Evolutionary conservation across 2,797 vertebrate species (phyloP), one percentile per base, ranked within the genome.

Genomic region (Channallabes apus): DNA sequence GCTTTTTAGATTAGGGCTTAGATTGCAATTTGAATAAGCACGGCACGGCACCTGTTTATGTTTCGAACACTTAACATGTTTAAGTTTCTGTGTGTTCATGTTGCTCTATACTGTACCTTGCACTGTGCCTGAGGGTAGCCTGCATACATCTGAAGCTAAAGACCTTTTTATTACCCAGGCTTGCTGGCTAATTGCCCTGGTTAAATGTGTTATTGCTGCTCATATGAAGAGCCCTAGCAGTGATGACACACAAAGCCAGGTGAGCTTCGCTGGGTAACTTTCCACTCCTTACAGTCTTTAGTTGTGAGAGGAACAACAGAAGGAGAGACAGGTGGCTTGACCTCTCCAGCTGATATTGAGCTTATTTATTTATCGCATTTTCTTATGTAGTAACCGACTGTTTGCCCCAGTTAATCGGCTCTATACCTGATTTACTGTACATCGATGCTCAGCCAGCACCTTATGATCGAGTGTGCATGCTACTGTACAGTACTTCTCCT

Each of bases 221-320:
- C 35, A 77, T 90, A 83, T 87, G 88, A 90, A 87, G 87, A 90
- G 83, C 65, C 83, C 87, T 88, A 81, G 90, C 76, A 67, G 78
- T 68, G 86, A 72, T 24, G 59, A 88, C 59, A 88, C 64, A 73
- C 82, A 84, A 83, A 29, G 79, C 68, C 85, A 87, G 89, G 73
- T 86, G 86, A 88, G 85, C 84, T 84, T 84, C 86, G 8, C 88
- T 80, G 88, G 91, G 93, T 94, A 94, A 93, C 93, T 95, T 95
- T 95, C 93, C 94, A 94, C 92, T 93, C 89, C 54, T 85, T 89
- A 89, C 90, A 92, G 92, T 94, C 89, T 93, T 94, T 84, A 93
- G 94, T 94, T 93, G 93, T 64, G 61, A 62, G 62, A 76, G 82
- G 51, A 69, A n/a, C 65, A n/a, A 77, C 18, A 32, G 54, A 82